Evolutionary conservation across 2,888 invertebrate genomes (phyloP).

Genomic region (Portevinia maculata): DNA sequence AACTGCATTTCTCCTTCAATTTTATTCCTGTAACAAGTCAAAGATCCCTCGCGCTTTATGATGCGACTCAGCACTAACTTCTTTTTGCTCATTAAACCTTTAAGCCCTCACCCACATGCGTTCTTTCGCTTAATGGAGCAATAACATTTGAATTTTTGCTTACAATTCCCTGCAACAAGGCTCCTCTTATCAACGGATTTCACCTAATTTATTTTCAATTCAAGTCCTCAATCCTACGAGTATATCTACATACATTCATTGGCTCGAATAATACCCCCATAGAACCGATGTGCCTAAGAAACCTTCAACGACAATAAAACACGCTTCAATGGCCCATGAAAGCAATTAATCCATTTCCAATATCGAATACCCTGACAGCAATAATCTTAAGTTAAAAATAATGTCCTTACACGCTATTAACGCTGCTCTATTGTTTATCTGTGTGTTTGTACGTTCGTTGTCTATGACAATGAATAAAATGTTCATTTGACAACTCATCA

Average conservation of each 20-base stretch:
- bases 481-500: slow-evolving; percentile 70
- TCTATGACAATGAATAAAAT: slow-evolving; percentile 70
- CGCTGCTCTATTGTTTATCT: slow-evolving; percentile 1
- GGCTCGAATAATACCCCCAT: background rate
- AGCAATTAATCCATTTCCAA: slow-evolving; percentile 74
- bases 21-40: slow-evolving; percentile 35
- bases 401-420: slow-evolving; percentile 71
- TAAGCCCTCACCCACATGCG: background rate
- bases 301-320: slow-evolving; percentile 52
- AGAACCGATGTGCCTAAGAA: background rate
- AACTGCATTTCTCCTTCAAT: slow-evolving; percentile 33
- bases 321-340: slow-evolving; percentile 71
- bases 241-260: background rate
- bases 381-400: slow-evolving; percentile 72
- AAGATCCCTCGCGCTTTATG: slow-evolving; percentile 44
- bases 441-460: slow-evolving; percentile 6
- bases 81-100: slow-evolving; percentile 40
- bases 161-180: slow-evolving; percentile 19
- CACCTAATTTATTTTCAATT: slow-evolving; percentile 72
- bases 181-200: slow-evolving; percentile 48
- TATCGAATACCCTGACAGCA: slow-evolving; percentile 69
- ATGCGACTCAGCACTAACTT: slow-evolving; percentile 46
- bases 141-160: slow-evolving; percentile 64
- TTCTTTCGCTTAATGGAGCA: slow-evolving; percentile 21
- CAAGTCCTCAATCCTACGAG: slow-evolving; percentile 14